Evolutionary conservation across 23 tunicate species (phyloP).

Genomic region (Ciona savignyi): DNA sequence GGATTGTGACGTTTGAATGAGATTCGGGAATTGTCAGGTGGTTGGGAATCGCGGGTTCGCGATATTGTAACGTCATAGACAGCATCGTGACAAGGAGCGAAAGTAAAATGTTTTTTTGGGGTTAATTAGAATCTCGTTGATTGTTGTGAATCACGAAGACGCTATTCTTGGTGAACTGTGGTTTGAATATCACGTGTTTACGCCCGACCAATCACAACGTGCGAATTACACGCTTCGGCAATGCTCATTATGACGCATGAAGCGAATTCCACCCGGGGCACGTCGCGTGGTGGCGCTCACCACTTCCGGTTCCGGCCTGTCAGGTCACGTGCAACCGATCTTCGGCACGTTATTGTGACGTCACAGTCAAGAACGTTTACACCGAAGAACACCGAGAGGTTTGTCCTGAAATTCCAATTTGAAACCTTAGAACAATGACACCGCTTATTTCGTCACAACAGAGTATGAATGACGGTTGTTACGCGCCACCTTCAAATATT

Average conservation of each 20-base stretch:
- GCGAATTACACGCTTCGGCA: not conserved
- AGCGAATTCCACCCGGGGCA: too few species aligned
- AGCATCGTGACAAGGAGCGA: too few species aligned
- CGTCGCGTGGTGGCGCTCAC: not conserved
- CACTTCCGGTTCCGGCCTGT: not conserved
- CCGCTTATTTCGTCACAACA: not conserved
- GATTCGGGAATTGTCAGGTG: not conserved
- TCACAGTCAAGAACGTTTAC: too few species aligned
- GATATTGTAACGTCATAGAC: not conserved
- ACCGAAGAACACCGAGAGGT: too few species aligned
- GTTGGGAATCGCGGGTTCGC: not conserved
- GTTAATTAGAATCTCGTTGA: too few species aligned
- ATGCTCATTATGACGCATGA: too few species aligned
- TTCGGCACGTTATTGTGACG: not conserved
- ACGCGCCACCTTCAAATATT: not conserved
- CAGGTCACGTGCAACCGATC: not conserved
- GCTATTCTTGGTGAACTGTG: too few species aligned
- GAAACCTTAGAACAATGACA: not conserved
- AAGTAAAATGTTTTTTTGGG: too few species aligned
- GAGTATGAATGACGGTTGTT: not conserved
- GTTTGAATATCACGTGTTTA: slow-evolving; percentile 1
- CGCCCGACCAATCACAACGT: not conserved
- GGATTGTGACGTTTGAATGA: slow-evolving; percentile 78
- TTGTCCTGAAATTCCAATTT: not conserved
- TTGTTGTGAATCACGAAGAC: too few species aligned